Base-by-base conservation (phyloP, 2,888 invertebrate species). In the Kryphioiulus occultus region DNA sequence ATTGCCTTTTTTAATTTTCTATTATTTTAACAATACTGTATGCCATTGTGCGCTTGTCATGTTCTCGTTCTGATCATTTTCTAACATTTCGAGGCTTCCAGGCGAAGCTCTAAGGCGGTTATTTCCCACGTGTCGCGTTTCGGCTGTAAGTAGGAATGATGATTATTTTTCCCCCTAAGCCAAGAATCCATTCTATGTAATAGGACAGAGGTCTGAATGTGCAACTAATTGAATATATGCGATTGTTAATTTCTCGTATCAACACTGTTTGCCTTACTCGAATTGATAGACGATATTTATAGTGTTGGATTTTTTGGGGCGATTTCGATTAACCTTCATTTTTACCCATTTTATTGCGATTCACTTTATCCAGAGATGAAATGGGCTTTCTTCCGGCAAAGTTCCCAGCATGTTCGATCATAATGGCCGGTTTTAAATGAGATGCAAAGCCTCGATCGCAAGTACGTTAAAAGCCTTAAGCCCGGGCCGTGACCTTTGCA, bases 231-330 rank as follows among this genome's bases (percentile, higher is more conserved):
- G 68, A 68, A 68, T 68, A n/a, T 22, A 68, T 68, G 68, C 68
- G 68, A 26, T 68, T 68, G 68, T 68, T 68, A 68, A 68, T 68
- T 68, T 68, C 68, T 22, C 10, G 68, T 26, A 68, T 68, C 68
- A 68, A 68, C 68, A 68, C 68, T 26, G 68, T 68, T 68, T 68
- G 68, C 68, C 68, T 68, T 68, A 68, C 68, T 68, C 68, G 68
- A 68, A 26, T 68, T 26, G 68, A 68, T 68, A 26, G 68, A 68
- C 22, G 26, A 68, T 68, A 68, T 68, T 68, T 68, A 53, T 53
- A 26, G 68, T 68, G 68, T 68, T 68, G 68, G 68, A 26, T 12
- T 68, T 26, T 26, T 68, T 26, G 17, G 53, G 68, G 22, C 68
- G 12, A 26, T 68, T 68, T 68, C 7, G 68, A 26, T 22, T 68